Evolutionary conservation across 2,797 vertebrate genomes (phyloP).

Genomic region (Hippoglossus hippoglossus): DNA sequence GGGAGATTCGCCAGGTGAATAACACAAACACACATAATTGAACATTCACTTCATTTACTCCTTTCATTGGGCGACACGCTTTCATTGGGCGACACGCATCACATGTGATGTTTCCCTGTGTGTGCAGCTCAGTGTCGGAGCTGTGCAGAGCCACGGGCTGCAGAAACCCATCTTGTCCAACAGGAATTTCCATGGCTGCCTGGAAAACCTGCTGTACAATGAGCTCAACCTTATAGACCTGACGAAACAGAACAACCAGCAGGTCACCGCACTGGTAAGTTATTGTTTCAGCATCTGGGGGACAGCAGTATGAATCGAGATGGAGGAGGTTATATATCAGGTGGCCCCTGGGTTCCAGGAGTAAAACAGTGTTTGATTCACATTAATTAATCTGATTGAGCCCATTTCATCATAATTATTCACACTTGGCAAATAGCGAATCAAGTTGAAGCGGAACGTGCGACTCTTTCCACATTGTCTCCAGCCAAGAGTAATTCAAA

Average conservation of each 20-base stretch:
- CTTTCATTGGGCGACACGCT: neutral
- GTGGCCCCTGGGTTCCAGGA: too few species aligned
- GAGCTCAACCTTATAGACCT: constrained; percentile 93
- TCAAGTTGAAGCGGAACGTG: neutral
- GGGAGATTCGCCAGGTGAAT: constrained; percentile 91
- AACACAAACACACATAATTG: neutral
- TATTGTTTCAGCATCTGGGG: neutral
- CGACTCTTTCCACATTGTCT: neutral
- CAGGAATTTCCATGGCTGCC: constrained; percentile 94
- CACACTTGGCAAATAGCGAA: neutral
- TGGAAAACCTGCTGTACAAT: constrained; percentile 96
- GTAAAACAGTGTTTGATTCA: too few species aligned
- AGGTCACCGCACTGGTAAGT: constrained; percentile 93
- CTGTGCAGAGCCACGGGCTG: constrained; percentile 87
- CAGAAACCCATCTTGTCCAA: constrained; percentile 92
- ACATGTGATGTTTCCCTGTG: constrained; percentile 62
- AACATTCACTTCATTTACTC: too few species aligned
- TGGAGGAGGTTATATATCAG: too few species aligned
- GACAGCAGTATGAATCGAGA: neutral
- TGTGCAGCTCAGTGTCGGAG: constrained; percentile 94
- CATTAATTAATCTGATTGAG: neutral
- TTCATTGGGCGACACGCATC: neutral
- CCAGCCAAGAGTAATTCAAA: neutral
- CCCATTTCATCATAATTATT: neutral
- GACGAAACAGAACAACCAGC: constrained; percentile 91